These are phyloP conservation scores for Drosophila bocki DNA, from an alignment of 1,140 invertebrate genomes.

Conservation along the genomic window DNA sequence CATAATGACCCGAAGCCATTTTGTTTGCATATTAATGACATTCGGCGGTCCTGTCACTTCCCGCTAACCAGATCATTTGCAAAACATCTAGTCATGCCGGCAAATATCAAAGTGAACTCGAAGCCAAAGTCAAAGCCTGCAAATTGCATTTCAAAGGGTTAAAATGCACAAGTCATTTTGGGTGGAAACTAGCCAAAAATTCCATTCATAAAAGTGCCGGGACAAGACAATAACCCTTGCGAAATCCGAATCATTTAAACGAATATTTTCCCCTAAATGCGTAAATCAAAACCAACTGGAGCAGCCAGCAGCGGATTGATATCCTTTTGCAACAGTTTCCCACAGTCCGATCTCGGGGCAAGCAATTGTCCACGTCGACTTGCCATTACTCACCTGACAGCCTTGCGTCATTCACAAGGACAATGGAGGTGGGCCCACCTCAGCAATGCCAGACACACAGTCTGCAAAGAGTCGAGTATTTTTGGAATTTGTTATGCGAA, in stretches of 20 bases:
- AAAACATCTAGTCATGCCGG: conserved; percentile 64
- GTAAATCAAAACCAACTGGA: conserved; percentile 17
- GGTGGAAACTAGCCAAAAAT: conserved; percentile 47
- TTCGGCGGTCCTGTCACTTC: conserved; percentile 37
- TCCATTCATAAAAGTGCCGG: conserved; percentile 53
- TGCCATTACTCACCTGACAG: conserved; percentile 73
- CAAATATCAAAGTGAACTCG: conserved; percentile 46
- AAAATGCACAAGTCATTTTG: conserved; percentile 72
- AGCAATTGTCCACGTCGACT: conserved; percentile 47
- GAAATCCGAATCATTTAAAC: not conserved
- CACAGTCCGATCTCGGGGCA: conserved; percentile 43
- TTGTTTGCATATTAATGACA: conserved; percentile 30
- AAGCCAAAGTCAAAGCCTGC: conserved; percentile 21
- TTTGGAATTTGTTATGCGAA: conserved; percentile 69
- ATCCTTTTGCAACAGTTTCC: conserved; percentile 45
- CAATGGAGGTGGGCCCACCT: conserved; percentile 66
- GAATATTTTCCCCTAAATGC: conserved; percentile 4
- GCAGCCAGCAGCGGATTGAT: conserved; percentile 7
- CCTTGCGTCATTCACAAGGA: conserved; percentile 78
- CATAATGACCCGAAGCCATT: not conserved
- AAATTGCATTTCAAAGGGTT: conserved; percentile 56
- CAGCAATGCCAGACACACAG: conserved; percentile 58
- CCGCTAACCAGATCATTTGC: conserved; percentile 57
- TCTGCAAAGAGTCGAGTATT: conserved; percentile 46
- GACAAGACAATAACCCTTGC: conserved; percentile 17